phyloP scores from a whole-genome alignment of 2,113 vertebrate species.

The Lasiurus cinereus region DNA sequence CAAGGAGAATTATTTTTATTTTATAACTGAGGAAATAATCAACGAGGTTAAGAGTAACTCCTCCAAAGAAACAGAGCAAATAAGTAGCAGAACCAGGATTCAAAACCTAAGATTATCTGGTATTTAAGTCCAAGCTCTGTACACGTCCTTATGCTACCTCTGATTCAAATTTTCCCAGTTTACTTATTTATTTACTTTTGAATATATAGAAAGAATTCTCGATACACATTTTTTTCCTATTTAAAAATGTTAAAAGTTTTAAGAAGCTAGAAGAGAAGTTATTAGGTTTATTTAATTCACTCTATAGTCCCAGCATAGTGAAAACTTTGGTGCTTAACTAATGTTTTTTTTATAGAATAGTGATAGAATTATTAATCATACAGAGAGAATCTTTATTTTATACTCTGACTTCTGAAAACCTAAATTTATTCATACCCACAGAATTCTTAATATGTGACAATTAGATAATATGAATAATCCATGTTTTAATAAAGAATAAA shows the following conservation, averaged over 20 bases:
- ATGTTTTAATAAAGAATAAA: slow-evolving; percentile 57
- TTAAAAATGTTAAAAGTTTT: slow-evolving; percentile 48
- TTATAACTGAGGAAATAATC: not conserved
- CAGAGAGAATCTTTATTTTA: slow-evolving; percentile 33
- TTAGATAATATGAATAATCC: slow-evolving; percentile 6
- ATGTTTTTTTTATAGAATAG: slow-evolving; percentile 39
- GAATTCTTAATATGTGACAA: slow-evolving; percentile 60
- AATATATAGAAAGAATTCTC: slow-evolving; percentile 20
- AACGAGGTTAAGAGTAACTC: not conserved
- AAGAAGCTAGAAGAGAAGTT: slow-evolving; percentile 15
- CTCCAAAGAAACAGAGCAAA: slow-evolving; percentile 27
- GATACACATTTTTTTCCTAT: slow-evolving; percentile 35
- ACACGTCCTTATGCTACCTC: not conserved
- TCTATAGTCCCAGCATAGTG: not conserved
- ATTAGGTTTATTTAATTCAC: not conserved
- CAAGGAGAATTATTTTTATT: not conserved
- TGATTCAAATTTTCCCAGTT: not conserved
- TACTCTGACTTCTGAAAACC: slow-evolving; percentile 26
- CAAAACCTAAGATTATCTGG: not conserved
- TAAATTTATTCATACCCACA: not conserved
- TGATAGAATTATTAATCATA: slow-evolving; percentile 37
- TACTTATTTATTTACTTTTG: slow-evolving; percentile 52
- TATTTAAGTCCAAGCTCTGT: not conserved
- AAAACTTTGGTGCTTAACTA: slow-evolving; percentile 7
- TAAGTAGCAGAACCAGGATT: not conserved